These are phyloP conservation scores for Zygaena filipendulae DNA, from an alignment of 2,888 invertebrate genomes.

Conservation along the genomic window DNA sequence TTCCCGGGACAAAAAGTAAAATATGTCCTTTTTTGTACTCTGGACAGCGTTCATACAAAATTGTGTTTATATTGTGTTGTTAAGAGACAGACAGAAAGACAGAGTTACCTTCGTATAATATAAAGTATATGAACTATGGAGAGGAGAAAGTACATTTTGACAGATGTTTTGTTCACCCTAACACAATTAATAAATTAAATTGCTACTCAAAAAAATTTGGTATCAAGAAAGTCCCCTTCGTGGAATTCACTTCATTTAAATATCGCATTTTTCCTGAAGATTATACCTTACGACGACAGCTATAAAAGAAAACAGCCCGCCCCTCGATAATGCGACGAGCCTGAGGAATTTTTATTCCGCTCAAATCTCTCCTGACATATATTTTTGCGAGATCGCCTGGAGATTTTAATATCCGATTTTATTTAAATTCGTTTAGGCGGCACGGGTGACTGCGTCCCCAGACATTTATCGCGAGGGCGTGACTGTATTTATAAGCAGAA, in stretches of 20 bases:
- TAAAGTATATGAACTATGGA: no score
- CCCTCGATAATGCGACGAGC: constrained; percentile 64
- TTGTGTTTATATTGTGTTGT: no score
- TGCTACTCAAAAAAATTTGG: constrained; percentile 47
- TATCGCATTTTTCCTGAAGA: constrained; percentile 69
- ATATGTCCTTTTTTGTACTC: no score
- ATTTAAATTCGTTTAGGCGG: constrained; percentile 64
- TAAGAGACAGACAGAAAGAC: no score
- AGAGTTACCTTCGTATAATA: no score
- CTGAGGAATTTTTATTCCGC: constrained; percentile 65
- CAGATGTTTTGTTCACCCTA: constrained; percentile 24
- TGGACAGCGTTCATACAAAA: no score
- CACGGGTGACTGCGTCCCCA: constrained; percentile 53
- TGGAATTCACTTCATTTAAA: constrained; percentile 67
- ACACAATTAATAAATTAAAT: constrained; percentile 48
- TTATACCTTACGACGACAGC: constrained; percentile 66
- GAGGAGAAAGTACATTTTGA: no score
- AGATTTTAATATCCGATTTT: constrained; percentile 66
- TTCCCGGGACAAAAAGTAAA: no score
- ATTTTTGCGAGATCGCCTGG: constrained; percentile 61
- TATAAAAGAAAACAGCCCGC: constrained; percentile 67
- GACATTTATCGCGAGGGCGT: constrained; percentile 60
- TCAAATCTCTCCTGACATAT: constrained; percentile 67
- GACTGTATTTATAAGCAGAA: constrained; percentile 57
- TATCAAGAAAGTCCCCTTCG: constrained; percentile 49